Evolutionary conservation across 2,113 vertebrate genomes (phyloP).

Genomic region (Sus scrofa): T2T-Sscrofa CM000830.6:115602501-115603000

Average conservation of each 20-base stretch:
- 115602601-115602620: background rate
- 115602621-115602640: background rate
- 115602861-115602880: slow-evolving; percentile 11
- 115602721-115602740: slow-evolving; percentile 56
- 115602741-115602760: slow-evolving; percentile 62
- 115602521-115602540: background rate
- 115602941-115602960: background rate
- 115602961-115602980: background rate
- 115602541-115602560: background rate
- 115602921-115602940: background rate
- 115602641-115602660: slow-evolving; percentile 12
- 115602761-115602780: slow-evolving; percentile 63
- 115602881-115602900: slow-evolving; percentile 7
- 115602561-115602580: background rate
- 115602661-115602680: background rate
- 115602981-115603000: background rate
- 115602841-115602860: slow-evolving; percentile 42
- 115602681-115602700: background rate
- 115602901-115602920: background rate
- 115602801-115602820: slow-evolving; percentile 62
- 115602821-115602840: slow-evolving; percentile 42
- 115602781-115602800: slow-evolving; percentile 50
- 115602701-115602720: slow-evolving; percentile 11
- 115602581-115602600: slow-evolving; percentile 44
- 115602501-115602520: background rate